phyloP scores from a whole-genome alignment of 1,140 invertebrate genomes.

The Drosophila lowei region DNA sequence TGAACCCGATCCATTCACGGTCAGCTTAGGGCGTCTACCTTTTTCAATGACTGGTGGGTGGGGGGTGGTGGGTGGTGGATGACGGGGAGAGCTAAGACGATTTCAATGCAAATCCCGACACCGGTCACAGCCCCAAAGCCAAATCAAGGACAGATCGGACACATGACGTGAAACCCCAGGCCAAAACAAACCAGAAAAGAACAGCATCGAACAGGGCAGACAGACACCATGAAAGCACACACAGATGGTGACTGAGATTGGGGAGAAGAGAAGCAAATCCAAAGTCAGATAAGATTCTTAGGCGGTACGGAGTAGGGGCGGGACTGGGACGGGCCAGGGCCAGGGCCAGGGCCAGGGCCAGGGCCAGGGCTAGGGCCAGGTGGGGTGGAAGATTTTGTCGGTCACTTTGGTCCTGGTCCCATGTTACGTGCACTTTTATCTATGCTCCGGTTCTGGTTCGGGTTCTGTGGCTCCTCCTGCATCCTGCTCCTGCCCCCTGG shows the following conservation, averaged over 20 bases:
- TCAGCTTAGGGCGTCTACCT: slow-evolving; percentile 30
- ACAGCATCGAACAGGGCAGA: neutral
- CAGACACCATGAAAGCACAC: neutral
- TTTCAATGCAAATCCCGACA: slow-evolving; percentile 27
- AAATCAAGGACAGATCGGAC: slow-evolving; percentile 23
- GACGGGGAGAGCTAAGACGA: neutral
- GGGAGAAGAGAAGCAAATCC: slow-evolving; percentile 20
- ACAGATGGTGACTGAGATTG: slow-evolving; percentile 2
- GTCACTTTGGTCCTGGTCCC: slow-evolving; percentile 14
- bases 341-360: neutral
- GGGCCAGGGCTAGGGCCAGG: no score
- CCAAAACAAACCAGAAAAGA: slow-evolving; percentile 8
- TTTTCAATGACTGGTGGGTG: neutral
- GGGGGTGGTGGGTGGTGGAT: neutral
- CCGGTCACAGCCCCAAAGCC: slow-evolving; percentile 3
- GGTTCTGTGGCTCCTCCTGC: slow-evolving; percentile 9
- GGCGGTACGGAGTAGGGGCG: neutral
- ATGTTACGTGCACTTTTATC: slow-evolving; percentile 33
- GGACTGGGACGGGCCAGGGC: neutral
- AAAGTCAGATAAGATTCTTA: slow-evolving; percentile 34
- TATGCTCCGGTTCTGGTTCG: neutral
- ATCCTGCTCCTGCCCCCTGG: neutral
- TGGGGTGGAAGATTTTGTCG: slow-evolving; percentile 13
- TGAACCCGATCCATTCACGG: slow-evolving; percentile 21
- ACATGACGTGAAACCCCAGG: slow-evolving; percentile 11